Percentiles rank a stretch among this genome's conserved stretches.
Evolutionary conservation across 2,113 vertebrate genomes (phyloP).

Genomic region (Lepidothrix coronata): DNA sequence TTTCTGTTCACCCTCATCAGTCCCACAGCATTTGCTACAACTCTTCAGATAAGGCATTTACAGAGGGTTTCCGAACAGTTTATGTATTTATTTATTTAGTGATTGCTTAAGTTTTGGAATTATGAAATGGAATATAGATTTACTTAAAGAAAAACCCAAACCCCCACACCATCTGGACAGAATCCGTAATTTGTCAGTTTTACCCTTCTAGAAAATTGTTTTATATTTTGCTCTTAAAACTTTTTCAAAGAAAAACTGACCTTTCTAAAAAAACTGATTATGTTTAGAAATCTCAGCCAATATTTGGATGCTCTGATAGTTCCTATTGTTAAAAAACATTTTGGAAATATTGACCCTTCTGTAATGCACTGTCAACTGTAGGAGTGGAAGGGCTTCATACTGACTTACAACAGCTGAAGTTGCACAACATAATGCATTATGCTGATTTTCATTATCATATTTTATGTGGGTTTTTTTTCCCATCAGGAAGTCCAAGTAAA

Average conservation of each 20-base stretch:
- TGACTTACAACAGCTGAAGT: not conserved
- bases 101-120: conserved; percentile 1
- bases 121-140: not conserved
- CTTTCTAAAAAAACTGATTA: not conserved
- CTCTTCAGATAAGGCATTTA: not conserved
- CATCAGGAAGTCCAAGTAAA: not conserved
- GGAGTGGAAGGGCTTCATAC: not conserved
- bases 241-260: not conserved
- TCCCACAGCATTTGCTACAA: not conserved
- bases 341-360: conserved; percentile 2
- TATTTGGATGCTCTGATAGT: not conserved
- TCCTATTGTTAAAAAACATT: not conserved
- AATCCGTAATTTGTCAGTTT: not conserved
- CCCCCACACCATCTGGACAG: conserved; percentile 35
- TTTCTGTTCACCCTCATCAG: not conserved
- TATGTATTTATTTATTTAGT: not conserved
- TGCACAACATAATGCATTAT: not conserved
- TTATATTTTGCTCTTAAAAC: not conserved
- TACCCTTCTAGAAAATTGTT: not conserved
- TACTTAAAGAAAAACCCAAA: conserved; percentile 7
- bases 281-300: not conserved
- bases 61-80: not conserved
- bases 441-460: conserved; percentile 3
- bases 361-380: not conserved
- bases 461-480: not conserved